A percentile compares a stretch with the other conserved stretches of the same genome.
Evolutionary conservation across 2,888 invertebrate genomes (phyloP).

Genomic region (Aporophyla nigra): DNA sequence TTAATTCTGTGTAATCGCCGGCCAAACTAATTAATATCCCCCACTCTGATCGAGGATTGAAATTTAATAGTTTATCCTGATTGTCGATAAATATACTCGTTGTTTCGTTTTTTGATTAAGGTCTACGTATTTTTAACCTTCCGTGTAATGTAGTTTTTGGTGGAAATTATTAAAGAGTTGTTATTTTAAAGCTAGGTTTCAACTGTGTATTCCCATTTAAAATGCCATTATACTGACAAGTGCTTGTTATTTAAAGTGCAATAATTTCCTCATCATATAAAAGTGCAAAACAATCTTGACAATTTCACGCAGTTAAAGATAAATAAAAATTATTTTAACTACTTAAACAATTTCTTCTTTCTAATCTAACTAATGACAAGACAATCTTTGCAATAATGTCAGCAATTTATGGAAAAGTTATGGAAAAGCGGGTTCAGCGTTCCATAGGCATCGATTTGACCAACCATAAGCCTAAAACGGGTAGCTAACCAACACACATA

Average conservation of each 20-base stretch:
- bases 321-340: too few species aligned
- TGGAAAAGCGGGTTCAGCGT: not conserved
- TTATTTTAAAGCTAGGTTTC: not conserved
- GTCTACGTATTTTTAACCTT: not conserved
- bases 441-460: not conserved
- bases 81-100: conserved; percentile 58
- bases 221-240: not conserved
- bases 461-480: not conserved
- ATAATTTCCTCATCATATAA: not conserved
- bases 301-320: not conserved
- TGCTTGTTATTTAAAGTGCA: not conserved
- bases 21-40: conserved; percentile 84
- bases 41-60: conserved; percentile 80
- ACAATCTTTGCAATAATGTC: not conserved
- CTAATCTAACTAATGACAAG: not conserved
- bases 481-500: not conserved
- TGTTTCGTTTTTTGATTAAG: conserved; percentile 32
- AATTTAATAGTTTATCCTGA: conserved; percentile 83
- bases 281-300: not conserved
- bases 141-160: not conserved
- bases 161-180: too few species aligned
- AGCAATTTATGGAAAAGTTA: not conserved
- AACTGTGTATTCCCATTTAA: too few species aligned
- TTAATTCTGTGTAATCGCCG: conserved; percentile 86
- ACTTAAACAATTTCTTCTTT: not conserved